Percentiles rank a stretch among this genome's conserved stretches.
Evolutionary conservation across 2,113 vertebrate species (phyloP).

Genomic region (Corapipo altera): DNA sequence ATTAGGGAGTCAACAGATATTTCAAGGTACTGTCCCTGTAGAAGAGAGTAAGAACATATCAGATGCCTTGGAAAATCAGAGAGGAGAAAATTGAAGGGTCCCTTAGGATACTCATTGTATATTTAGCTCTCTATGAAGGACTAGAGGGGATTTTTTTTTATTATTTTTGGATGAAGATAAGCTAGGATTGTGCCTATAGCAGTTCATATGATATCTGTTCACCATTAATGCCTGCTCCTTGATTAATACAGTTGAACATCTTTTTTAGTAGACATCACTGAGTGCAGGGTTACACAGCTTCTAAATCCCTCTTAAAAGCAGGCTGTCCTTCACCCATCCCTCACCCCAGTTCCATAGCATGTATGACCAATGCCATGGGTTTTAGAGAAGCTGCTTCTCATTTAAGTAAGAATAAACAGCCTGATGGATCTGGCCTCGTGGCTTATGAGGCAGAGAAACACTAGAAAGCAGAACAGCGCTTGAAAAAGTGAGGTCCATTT

Average conservation of each 20-base stretch:
- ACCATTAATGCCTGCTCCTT: neutral
- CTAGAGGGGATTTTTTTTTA: neutral
- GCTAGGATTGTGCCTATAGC: neutral
- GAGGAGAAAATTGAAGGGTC: neutral
- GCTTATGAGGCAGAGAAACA: neutral
- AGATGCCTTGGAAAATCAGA: neutral
- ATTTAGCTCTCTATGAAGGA: neutral
- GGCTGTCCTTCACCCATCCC: neutral
- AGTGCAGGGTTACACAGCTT: neutral
- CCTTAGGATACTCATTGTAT: neutral
- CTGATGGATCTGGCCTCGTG: neutral
- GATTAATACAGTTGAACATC: neutral
- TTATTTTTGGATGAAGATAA: neutral
- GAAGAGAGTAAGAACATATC: neutral
- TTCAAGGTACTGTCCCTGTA: neutral
- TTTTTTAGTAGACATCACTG: neutral
- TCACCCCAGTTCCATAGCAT: neutral
- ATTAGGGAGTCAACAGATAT: neutral
- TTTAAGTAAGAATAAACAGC: neutral
- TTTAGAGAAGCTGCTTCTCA: neutral
- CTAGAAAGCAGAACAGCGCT: neutral
- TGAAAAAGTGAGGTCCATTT: neutral
- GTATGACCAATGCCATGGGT: neutral
- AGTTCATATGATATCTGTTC: neutral
- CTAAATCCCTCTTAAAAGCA: neutral